These are phyloP conservation scores for Acridotheres tristis DNA, from an alignment of 2,797 vertebrate genomes.

Conservation along the genomic window DNA sequence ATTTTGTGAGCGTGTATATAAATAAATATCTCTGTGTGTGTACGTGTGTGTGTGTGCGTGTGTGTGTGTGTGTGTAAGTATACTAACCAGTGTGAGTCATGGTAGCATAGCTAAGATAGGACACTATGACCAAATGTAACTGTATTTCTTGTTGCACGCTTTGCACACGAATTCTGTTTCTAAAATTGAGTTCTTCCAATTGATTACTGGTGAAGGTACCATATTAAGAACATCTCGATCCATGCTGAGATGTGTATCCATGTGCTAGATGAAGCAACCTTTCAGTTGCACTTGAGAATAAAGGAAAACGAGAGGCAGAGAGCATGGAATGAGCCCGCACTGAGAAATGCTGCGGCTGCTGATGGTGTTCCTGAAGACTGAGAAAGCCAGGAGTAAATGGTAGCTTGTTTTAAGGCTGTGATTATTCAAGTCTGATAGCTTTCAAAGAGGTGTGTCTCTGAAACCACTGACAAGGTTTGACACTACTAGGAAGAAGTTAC, in stretches of 20 bases:
- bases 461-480: neutral
- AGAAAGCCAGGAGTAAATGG: neutral
- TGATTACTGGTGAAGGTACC: constrained; percentile 50
- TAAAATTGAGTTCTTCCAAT: constrained; percentile 78
- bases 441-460: neutral
- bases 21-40: constrained; percentile 63
- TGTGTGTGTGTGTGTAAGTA: constrained; percentile 25
- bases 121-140: constrained; percentile 76
- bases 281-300: neutral
- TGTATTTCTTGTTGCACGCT: constrained; percentile 76
- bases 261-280: constrained; percentile 13
- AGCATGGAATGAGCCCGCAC: neutral
- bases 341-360: neutral
- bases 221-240: neutral
- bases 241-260: neutral
- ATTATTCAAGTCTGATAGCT: neutral
- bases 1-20: constrained; percentile 72
- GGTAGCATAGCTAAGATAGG: constrained; percentile 72
- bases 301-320: neutral
- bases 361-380: neutral
- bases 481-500: neutral
- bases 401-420: neutral
- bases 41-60: neutral
- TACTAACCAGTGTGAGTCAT: constrained; percentile 68
- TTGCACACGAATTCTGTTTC: constrained; percentile 80